Base-by-base conservation (phyloP, 2,888 invertebrate genomes). In the Agriopis aurantiaria region DNA sequence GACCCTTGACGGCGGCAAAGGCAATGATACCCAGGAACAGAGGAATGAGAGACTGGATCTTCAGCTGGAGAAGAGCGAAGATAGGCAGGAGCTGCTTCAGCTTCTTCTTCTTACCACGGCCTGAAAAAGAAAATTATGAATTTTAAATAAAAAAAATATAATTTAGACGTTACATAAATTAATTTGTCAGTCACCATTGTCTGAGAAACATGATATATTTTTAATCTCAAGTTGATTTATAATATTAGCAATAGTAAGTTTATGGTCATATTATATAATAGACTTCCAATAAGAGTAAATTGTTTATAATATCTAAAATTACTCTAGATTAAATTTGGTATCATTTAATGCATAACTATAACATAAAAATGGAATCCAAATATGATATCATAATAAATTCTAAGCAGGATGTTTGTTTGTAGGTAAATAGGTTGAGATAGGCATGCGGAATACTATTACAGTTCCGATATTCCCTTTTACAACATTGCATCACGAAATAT, bases 1-100 rank as follows among this genome's bases (percentile, higher is more conserved):
- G 95, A 73, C 98, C 98, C 95, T 98, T 98, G 95, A 98, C 96
- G 53, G 97, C 97, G 57, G 97, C 95, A 74, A 98, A 95, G 65
- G 97, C 97, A 81, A 98, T 96, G 83, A 94, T 88, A 51, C 91
- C 98, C 69, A 98, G 95, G 82, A 96, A 96, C 77, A 98, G 91
- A 45, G 97, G 97, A 80, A 97, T 96, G 75, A 98, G 94, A 45
- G 97, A 96, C 76, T 97, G 97, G 80, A 94, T 96, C 94, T 98
- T 98, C 87, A 98, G 91, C 85, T 97, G 97, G 85, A 97, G 93
- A 68, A 98, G 95, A 82, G 97, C 94, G 80, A 97, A 94, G 87
- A 97, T 95, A 55, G 97, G 96, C 86, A 97, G 87, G 81, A 97
- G 96, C 82, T 96, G 96, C 95, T 97, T 97, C 89, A 96, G 94